Percentiles rank a stretch among this genome's conserved stretches.
phyloP scores from a whole-genome alignment of 53 echinoderm and acorn worm species.

The Patiria pectinifera region DNA sequence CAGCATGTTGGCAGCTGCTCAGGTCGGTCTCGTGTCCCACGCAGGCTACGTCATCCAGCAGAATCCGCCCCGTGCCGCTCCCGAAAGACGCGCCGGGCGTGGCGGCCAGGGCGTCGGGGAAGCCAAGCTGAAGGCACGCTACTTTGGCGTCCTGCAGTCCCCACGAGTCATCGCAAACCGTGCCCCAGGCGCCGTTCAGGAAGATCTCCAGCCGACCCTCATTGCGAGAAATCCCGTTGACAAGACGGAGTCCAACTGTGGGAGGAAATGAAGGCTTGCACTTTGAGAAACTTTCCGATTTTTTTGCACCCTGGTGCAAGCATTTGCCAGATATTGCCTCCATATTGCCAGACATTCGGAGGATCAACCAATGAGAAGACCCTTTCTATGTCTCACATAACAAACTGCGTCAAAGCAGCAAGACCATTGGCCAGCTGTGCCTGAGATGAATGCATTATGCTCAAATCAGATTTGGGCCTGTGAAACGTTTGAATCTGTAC shows the following conservation, averaged over 20 bases:
- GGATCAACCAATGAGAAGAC: neutral
- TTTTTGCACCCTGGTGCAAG: neutral
- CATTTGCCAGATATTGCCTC: neutral
- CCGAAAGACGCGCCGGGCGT: constrained; percentile 9
- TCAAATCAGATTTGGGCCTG: neutral
- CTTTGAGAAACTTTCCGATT: neutral
- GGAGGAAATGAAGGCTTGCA: neutral
- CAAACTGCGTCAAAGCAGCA: neutral
- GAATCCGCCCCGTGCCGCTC: constrained; percentile 43
- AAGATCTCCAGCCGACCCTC: constrained; percentile 61
- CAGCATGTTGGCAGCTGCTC: constrained; percentile 4
- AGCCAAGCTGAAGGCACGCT: constrained; percentile 53
- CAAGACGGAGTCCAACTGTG: constrained; percentile 33
- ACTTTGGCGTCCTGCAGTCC: constrained; percentile 48
- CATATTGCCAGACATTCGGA: neutral
- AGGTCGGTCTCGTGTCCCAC: constrained; percentile 48
- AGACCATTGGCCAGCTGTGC: too few species aligned
- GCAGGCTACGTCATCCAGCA: constrained; percentile 44
- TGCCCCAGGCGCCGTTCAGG: constrained; percentile 47
- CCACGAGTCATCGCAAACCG: constrained; percentile 59
- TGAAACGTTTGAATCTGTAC: neutral
- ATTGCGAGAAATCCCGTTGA: constrained; percentile 26
- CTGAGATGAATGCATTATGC: neutral
- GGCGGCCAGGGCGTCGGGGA: constrained; percentile 40
- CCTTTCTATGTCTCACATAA: neutral